phyloP scores from a whole-genome alignment of 2,888 invertebrate genomes.

The Pachydiplax longipennis region DNA sequence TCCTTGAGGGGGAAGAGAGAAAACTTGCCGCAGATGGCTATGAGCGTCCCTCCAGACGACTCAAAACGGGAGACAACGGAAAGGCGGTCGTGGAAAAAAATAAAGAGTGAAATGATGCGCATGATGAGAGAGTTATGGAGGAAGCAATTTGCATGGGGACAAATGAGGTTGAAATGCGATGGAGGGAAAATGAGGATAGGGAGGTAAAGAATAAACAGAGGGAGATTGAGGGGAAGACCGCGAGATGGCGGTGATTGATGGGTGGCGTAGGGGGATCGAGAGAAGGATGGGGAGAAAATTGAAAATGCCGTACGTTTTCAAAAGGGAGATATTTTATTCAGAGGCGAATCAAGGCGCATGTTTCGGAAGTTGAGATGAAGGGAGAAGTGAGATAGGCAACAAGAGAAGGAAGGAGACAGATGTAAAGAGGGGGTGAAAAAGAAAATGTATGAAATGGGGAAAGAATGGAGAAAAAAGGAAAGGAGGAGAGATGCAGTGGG shows the following conservation, averaged over 20 bases:
- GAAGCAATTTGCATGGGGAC: constrained; percentile 38
- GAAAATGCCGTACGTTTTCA: not conserved
- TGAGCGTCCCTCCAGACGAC: not conserved
- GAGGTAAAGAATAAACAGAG: not conserved
- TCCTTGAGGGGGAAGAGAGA: not conserved
- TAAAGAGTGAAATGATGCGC: constrained; percentile 9
- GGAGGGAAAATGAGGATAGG: not conserved
- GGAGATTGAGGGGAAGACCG: not conserved
- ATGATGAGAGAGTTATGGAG: constrained; percentile 28
- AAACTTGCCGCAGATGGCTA: constrained; percentile 5
- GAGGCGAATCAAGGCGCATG: not conserved
- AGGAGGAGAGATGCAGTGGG: too few species aligned
- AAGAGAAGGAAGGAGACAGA: too few species aligned
- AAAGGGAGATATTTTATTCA: not conserved
- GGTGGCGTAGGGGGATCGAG: not conserved
- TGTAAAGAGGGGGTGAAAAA: too few species aligned
- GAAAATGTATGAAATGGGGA: too few species aligned
- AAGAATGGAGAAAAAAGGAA: too few species aligned
- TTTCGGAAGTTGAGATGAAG: not conserved
- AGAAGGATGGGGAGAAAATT: not conserved
- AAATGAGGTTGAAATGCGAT: constrained; percentile 39
- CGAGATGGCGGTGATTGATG: not conserved
- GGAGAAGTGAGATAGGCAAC: not conserved
- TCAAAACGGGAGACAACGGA: not conserved
- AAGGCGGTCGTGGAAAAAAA: not conserved